Conservation (phyloP, 1,140 invertebrate genomes). For the Neotoxoptera formosana region DNA sequence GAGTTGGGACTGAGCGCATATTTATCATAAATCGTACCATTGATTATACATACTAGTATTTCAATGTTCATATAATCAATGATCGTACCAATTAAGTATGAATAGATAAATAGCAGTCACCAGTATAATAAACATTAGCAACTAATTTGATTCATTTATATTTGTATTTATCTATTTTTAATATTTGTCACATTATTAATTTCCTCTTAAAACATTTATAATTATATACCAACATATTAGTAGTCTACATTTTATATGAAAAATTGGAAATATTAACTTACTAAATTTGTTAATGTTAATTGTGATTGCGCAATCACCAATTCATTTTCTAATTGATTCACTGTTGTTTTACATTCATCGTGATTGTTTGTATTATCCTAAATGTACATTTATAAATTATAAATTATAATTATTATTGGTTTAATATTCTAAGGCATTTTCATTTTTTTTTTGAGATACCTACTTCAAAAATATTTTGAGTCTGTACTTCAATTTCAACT, state of each 20-base stretch:
- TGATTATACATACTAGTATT: no score
- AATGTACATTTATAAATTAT: neutral
- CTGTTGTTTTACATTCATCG: constrained; percentile 33
- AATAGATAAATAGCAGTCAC: neutral
- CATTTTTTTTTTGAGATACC: neutral
- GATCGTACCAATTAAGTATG: neutral
- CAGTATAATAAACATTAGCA: neutral
- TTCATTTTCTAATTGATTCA: constrained; percentile 30
- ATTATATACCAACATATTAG: no score
- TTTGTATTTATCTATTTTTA: neutral
- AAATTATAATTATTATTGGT: neutral
- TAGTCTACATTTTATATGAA: no score
- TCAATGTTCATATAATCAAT: no score
- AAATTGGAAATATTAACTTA: neutral
- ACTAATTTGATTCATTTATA: neutral
- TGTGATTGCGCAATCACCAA: constrained; percentile 21
- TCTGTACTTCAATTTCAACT: constrained; percentile 49
- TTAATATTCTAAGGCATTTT: neutral
- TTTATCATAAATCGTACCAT: neutral
- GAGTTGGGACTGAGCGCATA: neutral
- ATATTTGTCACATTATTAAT: neutral
- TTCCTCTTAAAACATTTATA: no score
- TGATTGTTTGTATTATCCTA: constrained; percentile 40
- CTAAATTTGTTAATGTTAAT: constrained; percentile 43
- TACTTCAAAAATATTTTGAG: neutral